Base-by-base conservation (phyloP, 2,888 invertebrate species). In the Antheraea yamamai region DNA sequence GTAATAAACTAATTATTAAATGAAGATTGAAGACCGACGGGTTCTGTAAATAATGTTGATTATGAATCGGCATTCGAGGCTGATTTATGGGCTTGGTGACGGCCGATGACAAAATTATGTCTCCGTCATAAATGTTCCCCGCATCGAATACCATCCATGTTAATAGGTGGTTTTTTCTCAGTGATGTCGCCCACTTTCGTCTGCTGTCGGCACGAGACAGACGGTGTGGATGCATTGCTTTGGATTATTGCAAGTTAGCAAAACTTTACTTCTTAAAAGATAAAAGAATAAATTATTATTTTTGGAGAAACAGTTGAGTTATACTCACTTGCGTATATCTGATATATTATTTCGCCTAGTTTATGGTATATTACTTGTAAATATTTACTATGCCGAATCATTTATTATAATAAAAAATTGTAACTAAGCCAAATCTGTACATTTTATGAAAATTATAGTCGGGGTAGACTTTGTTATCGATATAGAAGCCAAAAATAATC, bases 1-100 rank as follows among this genome's bases (percentile, higher is more conserved):
- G 82, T 82, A 84, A 86, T 89, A 88, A 89, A 89, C 85, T 87
- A 88, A 88, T 89, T 88, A 88, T 88, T 87, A 87, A 88, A 88
- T 86, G 84, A 85, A 85, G 85, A 85, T 86, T 83, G 80, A 84
- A 82, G 81, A 82, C 83, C 78, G 82, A 76, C 81, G 77, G 80
- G 80, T 80, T 81, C 81, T 75, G 81, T 83, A 83, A 85, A 84
- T 84, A 84, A 83, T 81, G 83, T 82, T 81, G 84, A 86, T 86
- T 86, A 85, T 87, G 84, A 87, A 88, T 87, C 86, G 80, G 78
- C 79, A 80, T 79, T 83, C 82, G 81, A 81, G 80, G 81, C 84
- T 88, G 84, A 88, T 85, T 87, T 85, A 88, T 85, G 81, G 81
- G 78, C 79, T 78, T 81, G 78, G 83, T 87, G 87, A 87, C 85